Conservation (phyloP, 2,113 vertebrate species). For the Lethenteron reissneri region DNA sequence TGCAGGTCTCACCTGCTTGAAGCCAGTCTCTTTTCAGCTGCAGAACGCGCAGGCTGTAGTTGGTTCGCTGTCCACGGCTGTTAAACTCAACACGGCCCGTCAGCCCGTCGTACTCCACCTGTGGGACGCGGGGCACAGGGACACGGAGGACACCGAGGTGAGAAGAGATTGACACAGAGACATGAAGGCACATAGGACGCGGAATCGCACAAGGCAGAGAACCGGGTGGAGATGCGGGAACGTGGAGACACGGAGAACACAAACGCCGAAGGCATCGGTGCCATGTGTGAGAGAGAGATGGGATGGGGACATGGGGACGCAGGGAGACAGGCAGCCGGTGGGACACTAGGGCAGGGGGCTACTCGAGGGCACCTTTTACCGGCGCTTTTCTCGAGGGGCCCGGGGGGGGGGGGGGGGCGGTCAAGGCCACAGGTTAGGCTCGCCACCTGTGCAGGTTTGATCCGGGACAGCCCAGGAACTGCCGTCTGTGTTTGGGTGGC, state of each 20-base stretch:
- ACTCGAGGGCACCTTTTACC: too few species aligned
- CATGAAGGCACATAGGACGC: slow-evolving; percentile 7
- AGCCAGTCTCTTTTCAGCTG: slow-evolving; percentile 56
- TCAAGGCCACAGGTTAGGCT: too few species aligned
- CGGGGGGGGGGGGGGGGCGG: too few species aligned
- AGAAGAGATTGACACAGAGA: slow-evolving; percentile 8
- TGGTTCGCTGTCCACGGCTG: slow-evolving; percentile 91
- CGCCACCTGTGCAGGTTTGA: too few species aligned
- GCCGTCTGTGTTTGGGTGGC: too few species aligned
- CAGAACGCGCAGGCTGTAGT: slow-evolving; percentile 80
- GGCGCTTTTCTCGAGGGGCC: too few species aligned
- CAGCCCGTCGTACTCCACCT: slow-evolving; percentile 99
- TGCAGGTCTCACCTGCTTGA: slow-evolving; percentile 45
- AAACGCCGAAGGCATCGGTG: not conserved
- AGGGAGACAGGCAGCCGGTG: too few species aligned
- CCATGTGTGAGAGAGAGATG: not conserved
- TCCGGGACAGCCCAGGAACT: too few species aligned
- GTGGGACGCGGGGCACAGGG: slow-evolving; percentile 40
- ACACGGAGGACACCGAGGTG: slow-evolving; percentile 23
- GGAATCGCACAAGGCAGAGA: not conserved
- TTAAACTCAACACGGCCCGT: slow-evolving; percentile 98
- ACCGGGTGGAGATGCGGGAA: slow-evolving; percentile 3
- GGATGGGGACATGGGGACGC: not conserved
- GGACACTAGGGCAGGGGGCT: not conserved
- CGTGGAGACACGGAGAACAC: slow-evolving; percentile 1